Evolutionary conservation across 2,113 vertebrate species (phyloP).

Genomic region (Australoheros scitulus): DNA sequence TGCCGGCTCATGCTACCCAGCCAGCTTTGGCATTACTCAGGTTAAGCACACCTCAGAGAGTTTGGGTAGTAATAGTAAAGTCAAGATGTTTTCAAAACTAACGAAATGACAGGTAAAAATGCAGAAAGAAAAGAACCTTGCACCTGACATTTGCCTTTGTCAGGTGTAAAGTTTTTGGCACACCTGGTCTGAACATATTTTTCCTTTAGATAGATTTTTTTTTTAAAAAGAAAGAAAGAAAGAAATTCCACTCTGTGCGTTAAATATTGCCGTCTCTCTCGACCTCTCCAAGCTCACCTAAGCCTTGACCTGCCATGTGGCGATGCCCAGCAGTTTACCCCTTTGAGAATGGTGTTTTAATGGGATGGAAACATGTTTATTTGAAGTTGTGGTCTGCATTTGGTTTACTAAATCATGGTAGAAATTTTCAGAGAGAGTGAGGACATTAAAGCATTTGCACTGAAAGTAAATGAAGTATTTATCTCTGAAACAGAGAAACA

Average conservation of each 20-base stretch:
- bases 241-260: not conserved
- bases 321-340: too few species aligned
- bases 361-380: not conserved
- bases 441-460: not conserved
- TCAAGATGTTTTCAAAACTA: fast-evolving
- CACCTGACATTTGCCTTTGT: not conserved
- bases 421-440: not conserved
- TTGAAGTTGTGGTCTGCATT: not conserved
- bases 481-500: not conserved
- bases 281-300: not conserved
- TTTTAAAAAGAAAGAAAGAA: not conserved
- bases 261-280: not conserved
- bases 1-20: too few species aligned
- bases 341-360: not conserved
- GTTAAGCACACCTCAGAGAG: not conserved
- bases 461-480: not conserved
- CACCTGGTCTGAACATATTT: not conserved
- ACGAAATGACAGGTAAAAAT: not conserved
- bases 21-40: too few species aligned
- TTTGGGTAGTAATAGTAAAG: fast-evolving
- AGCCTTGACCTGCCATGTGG: not conserved
- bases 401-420: not conserved
- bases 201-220: not conserved
- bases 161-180: not conserved
- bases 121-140: not conserved